phyloP scores from a whole-genome alignment of 2,888 invertebrate genomes.

The Athalia cordata region DNA sequence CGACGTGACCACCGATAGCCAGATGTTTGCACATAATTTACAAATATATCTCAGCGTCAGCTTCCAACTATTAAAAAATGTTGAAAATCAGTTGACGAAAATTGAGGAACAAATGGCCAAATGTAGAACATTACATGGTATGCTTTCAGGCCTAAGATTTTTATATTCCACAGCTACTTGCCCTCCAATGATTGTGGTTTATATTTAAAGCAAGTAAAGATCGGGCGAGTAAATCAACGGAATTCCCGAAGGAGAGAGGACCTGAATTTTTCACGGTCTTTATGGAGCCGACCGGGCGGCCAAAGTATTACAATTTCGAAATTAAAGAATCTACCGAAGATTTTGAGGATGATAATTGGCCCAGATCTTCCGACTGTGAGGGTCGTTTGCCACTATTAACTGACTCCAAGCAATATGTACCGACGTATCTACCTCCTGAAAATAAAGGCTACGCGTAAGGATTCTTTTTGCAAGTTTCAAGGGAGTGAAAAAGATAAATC shows the following conservation, averaged over 20 bases:
- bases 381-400: conserved; percentile 51
- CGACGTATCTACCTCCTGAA: conserved; percentile 84
- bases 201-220: conserved; percentile 35
- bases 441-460: conserved; percentile 85
- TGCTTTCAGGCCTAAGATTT: neutral
- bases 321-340: conserved; percentile 56
- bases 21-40: conserved; percentile 69
- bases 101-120: conserved; percentile 73
- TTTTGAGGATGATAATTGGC: conserved; percentile 60
- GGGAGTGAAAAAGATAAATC: conserved; percentile 49
- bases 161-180: neutral
- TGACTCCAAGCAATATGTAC: conserved; percentile 73
- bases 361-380: conserved; percentile 58
- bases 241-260: conserved; percentile 47
- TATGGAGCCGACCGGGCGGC: conserved; percentile 60
- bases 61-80: conserved; percentile 74
- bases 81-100: conserved; percentile 75
- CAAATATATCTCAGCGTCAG: conserved; percentile 73
- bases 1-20: conserved; percentile 70
- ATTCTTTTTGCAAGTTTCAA: too few relatives aligned
- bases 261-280: conserved; percentile 56
- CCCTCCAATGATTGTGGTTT: neutral
- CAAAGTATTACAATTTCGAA: conserved; percentile 59
- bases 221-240: conserved; percentile 22
- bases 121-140: conserved; percentile 58